These are phyloP conservation scores for Alloplasta piceator DNA, from an alignment of 2,888 invertebrate species.

Conservation along the genomic window DNA sequence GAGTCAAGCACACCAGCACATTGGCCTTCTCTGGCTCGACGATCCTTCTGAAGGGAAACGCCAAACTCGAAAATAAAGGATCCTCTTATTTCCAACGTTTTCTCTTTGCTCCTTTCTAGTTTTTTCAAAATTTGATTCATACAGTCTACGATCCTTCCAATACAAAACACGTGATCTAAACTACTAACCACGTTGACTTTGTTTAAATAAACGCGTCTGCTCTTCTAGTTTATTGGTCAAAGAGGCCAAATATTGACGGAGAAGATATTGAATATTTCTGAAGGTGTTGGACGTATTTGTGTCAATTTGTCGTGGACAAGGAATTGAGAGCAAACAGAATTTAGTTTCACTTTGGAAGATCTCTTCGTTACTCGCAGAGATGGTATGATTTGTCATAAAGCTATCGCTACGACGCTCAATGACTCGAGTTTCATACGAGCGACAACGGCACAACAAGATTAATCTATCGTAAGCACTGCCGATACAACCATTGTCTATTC, in stretches of 20 bases:
- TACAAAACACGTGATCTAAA: background rate
- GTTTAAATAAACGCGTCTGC: background rate
- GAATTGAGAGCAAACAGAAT: background rate
- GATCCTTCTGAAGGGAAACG: conserved; percentile 25
- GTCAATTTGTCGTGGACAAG: too few species aligned
- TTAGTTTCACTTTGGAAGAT: background rate
- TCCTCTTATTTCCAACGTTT: conserved; percentile 56
- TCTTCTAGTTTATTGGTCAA: background rate
- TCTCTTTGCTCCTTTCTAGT: conserved; percentile 14
- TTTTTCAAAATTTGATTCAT: conserved; percentile 30
- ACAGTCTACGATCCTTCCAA: background rate
- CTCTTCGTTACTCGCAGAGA: too few species aligned
- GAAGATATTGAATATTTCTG: conserved; percentile 10
- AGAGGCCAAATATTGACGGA: conserved; percentile 4
- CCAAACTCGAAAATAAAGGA: conserved; percentile 53
- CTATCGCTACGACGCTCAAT: background rate
- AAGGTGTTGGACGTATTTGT: background rate
- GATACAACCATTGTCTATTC: conserved; percentile 12
- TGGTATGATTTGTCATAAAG: too few species aligned
- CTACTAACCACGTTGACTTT: conserved; percentile 7
- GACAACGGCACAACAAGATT: background rate
- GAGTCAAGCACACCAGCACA: conserved; percentile 26
- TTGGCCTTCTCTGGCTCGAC: conserved; percentile 19
- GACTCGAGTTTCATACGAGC: background rate
- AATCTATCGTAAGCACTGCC: conserved; percentile 29